Conservation (phyloP, 2,113 vertebrate species). For the Merops nubicus region DNA sequence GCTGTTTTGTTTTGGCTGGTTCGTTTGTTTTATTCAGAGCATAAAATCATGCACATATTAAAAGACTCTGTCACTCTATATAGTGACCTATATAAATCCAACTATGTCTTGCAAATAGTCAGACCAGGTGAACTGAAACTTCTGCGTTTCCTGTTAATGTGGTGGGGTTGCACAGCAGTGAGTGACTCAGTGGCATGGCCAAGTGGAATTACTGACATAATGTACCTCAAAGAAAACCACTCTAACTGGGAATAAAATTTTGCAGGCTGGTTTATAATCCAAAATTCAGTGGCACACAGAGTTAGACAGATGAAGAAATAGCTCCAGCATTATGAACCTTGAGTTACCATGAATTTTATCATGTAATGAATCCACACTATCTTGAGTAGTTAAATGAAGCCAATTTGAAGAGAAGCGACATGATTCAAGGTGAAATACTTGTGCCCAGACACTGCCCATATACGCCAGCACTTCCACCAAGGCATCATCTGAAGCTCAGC, state of each 20-base stretch:
- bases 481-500: neutral
- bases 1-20: no score
- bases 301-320: neutral
- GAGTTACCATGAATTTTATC: neutral
- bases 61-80: neutral
- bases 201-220: slow-evolving; percentile 38
- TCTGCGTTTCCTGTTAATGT: slow-evolving; percentile 46
- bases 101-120: neutral
- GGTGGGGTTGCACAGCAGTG: neutral
- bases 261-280: neutral
- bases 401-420: neutral
- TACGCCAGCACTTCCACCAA: neutral
- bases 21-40: neutral
- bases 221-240: neutral
- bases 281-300: neutral
- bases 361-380: neutral
- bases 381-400: neutral
- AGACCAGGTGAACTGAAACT: slow-evolving; percentile 42
- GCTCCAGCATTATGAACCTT: neutral
- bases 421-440: neutral
- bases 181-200: slow-evolving; percentile 29
- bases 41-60: neutral
- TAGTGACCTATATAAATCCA: slow-evolving; percentile 65
- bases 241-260: slow-evolving; percentile 4
- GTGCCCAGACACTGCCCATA: neutral